These are phyloP conservation scores for Passer domesticus DNA, from an alignment of 2,113 vertebrate genomes.

Conservation along the genomic window DNA sequence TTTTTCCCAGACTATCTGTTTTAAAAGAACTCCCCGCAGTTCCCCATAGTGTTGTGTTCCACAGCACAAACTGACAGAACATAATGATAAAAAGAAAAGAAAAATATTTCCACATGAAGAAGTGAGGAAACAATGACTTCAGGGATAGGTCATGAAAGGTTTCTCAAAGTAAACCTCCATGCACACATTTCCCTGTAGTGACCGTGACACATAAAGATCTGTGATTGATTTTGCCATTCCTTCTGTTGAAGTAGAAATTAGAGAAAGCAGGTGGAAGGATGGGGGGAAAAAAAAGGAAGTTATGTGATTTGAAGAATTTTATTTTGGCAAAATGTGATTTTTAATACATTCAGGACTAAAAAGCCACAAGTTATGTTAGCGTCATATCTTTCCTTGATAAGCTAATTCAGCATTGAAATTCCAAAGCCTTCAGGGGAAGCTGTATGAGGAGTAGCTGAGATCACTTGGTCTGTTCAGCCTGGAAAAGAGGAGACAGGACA, in stretches of 20 bases:
- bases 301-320: not conserved
- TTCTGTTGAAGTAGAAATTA: not conserved
- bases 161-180: not conserved
- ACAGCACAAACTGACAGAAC: not conserved
- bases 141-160: not conserved
- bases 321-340: not conserved
- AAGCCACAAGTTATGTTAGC: not conserved
- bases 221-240: not conserved
- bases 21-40: not conserved
- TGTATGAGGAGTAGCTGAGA: fast-evolving
- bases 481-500: not conserved
- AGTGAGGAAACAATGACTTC: not conserved
- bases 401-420: not conserved
- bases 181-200: not conserved
- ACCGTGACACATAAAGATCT: not conserved
- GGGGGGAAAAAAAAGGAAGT: fast-evolving
- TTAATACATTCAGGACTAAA: not conserved
- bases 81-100: not conserved
- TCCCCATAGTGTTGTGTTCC: not conserved
- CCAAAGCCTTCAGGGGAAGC: not conserved
- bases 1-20: not conserved
- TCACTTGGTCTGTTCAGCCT: not conserved
- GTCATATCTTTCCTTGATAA: not conserved
- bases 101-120: not conserved
- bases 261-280: not conserved